A percentile compares a stretch with the other conserved stretches of the same genome.
These are phyloP conservation scores for Macrophya alboannulata DNA, from an alignment of 2,888 invertebrate species.

Conservation along the genomic window DNA sequence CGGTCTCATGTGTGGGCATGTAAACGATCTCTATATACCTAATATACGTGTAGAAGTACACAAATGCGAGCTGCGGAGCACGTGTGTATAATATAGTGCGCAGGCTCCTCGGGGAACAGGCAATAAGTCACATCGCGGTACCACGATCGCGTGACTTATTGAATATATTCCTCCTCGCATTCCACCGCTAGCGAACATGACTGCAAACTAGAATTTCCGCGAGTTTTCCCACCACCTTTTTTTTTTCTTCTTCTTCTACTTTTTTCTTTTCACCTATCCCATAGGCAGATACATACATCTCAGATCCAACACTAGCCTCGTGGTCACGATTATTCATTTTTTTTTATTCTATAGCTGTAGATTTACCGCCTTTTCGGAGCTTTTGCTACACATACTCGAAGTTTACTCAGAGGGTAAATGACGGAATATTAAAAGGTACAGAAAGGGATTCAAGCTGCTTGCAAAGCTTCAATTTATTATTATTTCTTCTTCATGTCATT, in stretches of 20 bases:
- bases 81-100: conserved; percentile 47
- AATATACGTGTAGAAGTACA: conserved; percentile 57
- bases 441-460: not conserved
- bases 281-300: not conserved
- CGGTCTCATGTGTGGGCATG: not conserved
- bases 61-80: conserved; percentile 33
- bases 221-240: conserved; percentile 11
- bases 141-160: conserved; percentile 54
- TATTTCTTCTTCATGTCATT: not conserved
- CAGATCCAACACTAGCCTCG: not conserved
- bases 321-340: not conserved
- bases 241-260: not conserved
- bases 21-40: not conserved
- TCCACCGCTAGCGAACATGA: conserved; percentile 46
- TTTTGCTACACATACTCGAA: not conserved
- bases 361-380: not conserved
- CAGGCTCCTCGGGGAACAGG: conserved; percentile 48
- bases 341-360: not conserved
- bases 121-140: conserved; percentile 55
- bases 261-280: not conserved
- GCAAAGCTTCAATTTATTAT: not conserved
- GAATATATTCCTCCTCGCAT: conserved; percentile 53
- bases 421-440: no score
- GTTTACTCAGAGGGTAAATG: no score
- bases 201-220: conserved; percentile 49